Conservation (phyloP, 1,140 invertebrate species). For the Trissolcus basalis region DNA sequence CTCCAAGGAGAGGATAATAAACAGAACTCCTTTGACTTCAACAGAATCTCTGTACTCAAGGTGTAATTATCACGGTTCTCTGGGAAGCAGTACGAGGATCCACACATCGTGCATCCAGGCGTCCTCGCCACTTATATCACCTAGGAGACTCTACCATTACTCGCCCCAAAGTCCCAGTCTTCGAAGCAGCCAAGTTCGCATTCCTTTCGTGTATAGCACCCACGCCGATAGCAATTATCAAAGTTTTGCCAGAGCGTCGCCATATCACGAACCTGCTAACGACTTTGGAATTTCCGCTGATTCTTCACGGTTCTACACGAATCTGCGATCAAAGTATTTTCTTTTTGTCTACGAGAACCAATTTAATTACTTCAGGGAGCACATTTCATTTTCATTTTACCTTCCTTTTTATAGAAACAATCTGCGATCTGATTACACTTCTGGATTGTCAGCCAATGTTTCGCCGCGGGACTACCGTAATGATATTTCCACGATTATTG, state of each 20-base stretch:
- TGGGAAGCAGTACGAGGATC: no score
- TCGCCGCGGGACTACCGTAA: no score
- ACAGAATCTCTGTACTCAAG: no score
- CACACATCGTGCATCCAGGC: constrained; percentile 15
- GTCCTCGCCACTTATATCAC: constrained; percentile 25
- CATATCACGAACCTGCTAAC: constrained; percentile 8
- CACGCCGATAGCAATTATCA: constrained; percentile 24
- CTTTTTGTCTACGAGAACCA: background rate
- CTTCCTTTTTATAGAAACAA: no score
- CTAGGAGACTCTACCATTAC: constrained; percentile 12
- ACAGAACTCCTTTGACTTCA: no score
- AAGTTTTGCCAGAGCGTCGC: constrained; percentile 33
- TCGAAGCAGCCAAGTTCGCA: constrained; percentile 7
- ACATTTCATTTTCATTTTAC: no score
- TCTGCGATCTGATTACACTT: no score
- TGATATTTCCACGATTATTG: no score
- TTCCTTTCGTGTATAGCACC: constrained; percentile 10
- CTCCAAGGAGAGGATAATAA: no score
- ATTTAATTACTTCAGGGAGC: no score
- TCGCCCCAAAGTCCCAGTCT: constrained; percentile 28
- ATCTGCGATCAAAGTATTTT: constrained; percentile 19
- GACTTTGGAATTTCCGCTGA: constrained; percentile 14
- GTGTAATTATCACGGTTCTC: no score
- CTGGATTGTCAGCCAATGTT: no score
- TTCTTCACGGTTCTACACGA: constrained; percentile 17